Base-by-base conservation (phyloP, 2,888 invertebrate species). In the Cataglyphis cursor region DNA sequence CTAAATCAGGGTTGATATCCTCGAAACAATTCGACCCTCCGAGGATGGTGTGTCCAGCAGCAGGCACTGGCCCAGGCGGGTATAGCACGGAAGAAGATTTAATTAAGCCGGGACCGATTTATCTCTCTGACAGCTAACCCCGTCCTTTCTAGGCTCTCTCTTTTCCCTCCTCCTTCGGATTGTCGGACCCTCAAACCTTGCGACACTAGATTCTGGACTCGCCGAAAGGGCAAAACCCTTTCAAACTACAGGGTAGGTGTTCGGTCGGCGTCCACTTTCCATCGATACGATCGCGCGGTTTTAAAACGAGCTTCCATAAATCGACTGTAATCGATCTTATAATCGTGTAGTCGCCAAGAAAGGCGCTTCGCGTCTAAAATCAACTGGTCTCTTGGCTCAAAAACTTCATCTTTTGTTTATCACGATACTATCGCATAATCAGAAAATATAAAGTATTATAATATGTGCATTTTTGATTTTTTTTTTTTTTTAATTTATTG, bases 91-190 rank as follows among this genome's bases (percentile, higher is more conserved):
- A 94, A 94, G 95, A 95, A 95, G 95, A 95, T 95, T 95, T 95
- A 95, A 95, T 95, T 95, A 95, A 95, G 95, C 95, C 92, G 91
- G 93, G 92, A 93, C 94, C 95, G 95, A 95, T 94, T 95, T 95
- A 95, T 95, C 95, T 95, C 95, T 90, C 94, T 95, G 95, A 95
- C 95, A 94, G 95, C 92, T 90, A 90, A 92, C 91, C 92, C 92
- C 91, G 90, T 90, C 91, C 92, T 92, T 92, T 89, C 88, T 75
- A 86, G 72, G 48, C 21, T 57, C 44, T 57, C 74, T 51, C 85
- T 82, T 82, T 85, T 89, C 86, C 84, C 88, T 89, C 83, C 89
- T 88, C 90, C 86, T 90, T 90, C 89, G 88, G 85, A 88, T 92
- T 90, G 91, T 90, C 90, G 78, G 90, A 88, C 92, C 88, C 91